These are phyloP conservation scores for Brachylomia viminalis DNA, from an alignment of 2,888 invertebrate genomes.

Conservation along the genomic window DNA sequence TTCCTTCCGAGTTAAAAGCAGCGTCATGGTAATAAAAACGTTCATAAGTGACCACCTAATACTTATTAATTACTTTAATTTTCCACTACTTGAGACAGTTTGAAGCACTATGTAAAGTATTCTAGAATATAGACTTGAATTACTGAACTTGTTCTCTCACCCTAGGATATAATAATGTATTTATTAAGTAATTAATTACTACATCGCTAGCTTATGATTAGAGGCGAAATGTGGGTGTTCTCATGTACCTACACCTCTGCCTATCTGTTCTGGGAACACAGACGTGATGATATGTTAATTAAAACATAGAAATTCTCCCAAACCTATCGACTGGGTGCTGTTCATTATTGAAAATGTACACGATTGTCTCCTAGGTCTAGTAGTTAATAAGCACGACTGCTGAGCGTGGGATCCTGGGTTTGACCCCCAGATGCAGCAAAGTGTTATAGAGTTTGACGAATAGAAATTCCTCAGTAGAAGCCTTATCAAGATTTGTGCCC, in stretches of 20 bases:
- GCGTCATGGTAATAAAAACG: neutral
- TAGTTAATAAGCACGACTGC: neutral
- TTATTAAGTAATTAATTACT: neutral
- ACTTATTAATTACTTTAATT: slow-evolving; percentile 15
- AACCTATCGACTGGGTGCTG: neutral
- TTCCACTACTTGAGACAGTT: neutral
- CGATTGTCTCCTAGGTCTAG: neutral
- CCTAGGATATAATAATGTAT: neutral
- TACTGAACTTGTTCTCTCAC: neutral
- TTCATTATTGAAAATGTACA: neutral
- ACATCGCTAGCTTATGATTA: slow-evolving; percentile 12
- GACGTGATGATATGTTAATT: neutral
- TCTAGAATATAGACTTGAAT: neutral
- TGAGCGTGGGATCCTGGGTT: neutral
- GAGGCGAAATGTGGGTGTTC: neutral
- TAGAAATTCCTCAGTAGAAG: neutral
- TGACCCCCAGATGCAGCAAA: neutral
- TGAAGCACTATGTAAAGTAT: neutral
- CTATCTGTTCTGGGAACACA: no score
- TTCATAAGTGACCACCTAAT: neutral
- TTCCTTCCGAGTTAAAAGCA: neutral
- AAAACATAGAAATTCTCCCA: neutral
- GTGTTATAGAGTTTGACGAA: no score
- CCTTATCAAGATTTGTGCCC: no score
- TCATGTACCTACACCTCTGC: neutral